These are phyloP conservation scores for Hippocampus barbouri DNA, from an alignment of 2,113 vertebrate genomes.

Conservation along the genomic window DNA sequence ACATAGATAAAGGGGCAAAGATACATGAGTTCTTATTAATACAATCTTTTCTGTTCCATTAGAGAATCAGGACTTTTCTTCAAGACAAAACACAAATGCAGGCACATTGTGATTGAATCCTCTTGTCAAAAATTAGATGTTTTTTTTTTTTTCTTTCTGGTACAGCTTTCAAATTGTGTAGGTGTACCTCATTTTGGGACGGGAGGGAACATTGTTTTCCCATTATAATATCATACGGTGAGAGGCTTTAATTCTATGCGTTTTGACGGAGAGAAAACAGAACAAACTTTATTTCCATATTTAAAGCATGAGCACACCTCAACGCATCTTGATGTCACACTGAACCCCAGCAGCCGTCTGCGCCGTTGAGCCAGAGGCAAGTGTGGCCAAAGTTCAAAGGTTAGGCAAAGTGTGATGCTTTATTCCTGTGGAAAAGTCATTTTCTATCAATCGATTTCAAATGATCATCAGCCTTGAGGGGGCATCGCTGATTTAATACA, in stretches of 20 bases:
- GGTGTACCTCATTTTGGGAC: background rate
- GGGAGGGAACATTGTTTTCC: background rate
- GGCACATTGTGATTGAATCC: too few relatives aligned
- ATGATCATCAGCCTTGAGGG: slow-evolving; percentile 54
- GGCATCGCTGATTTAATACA: slow-evolving; percentile 55
- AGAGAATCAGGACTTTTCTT: too few relatives aligned
- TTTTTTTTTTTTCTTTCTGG: too few relatives aligned
- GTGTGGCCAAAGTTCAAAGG: slow-evolving; percentile 66
- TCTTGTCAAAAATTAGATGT: too few relatives aligned
- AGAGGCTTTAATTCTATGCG: background rate
- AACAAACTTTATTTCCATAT: slow-evolving; percentile 35
- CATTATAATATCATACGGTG: background rate
- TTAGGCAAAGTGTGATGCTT: slow-evolving; percentile 58
- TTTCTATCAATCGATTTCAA: slow-evolving; percentile 69
- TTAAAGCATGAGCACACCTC: slow-evolving; percentile 30
- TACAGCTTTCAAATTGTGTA: slow-evolving; percentile 15
- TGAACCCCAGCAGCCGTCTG: slow-evolving; percentile 53
- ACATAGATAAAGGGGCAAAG: too few relatives aligned
- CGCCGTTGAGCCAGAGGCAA: slow-evolving; percentile 55
- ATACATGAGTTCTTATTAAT: too few relatives aligned
- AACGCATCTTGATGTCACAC: slow-evolving; percentile 42
- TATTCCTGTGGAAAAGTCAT: slow-evolving; percentile 59
- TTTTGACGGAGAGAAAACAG: slow-evolving; percentile 5
- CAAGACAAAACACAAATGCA: too few relatives aligned
- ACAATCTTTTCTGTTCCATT: too few relatives aligned